Conservation (phyloP, 2,797 vertebrate species). For the Halcyon badia region DNA sequence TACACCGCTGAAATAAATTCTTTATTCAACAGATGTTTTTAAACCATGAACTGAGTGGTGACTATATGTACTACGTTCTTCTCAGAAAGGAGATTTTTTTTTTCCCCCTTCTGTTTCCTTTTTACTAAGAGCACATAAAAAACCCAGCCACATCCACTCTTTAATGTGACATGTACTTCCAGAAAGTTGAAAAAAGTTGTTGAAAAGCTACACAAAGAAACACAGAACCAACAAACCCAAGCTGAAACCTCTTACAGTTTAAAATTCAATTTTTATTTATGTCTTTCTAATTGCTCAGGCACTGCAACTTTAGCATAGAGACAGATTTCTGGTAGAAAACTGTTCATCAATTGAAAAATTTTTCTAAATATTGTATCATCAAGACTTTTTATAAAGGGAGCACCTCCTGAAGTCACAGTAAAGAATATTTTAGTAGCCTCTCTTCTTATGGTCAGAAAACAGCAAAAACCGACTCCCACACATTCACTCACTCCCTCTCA, state of each 20-base stretch:
- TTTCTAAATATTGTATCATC: slow-evolving; percentile 1
- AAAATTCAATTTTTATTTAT: slow-evolving; percentile 32
- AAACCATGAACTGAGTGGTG: background rate
- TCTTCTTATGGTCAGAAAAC: background rate
- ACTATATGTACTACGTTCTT: slow-evolving; percentile 7
- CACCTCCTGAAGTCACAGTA: background rate
- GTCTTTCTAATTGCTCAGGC: slow-evolving; percentile 26
- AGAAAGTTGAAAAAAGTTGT: background rate
- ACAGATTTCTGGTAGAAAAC: background rate
- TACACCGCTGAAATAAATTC: slow-evolving; percentile 24
- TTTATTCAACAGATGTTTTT: slow-evolving; percentile 54
- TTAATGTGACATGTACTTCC: background rate
- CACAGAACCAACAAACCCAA: background rate
- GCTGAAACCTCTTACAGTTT: background rate
- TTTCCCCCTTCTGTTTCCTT: background rate
- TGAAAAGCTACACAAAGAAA: background rate
- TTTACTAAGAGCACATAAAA: background rate
- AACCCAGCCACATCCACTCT: background rate
- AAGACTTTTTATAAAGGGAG: background rate
- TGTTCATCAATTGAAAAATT: background rate
- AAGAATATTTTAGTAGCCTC: background rate
- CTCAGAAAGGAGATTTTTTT: background rate
- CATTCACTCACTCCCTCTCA: background rate
- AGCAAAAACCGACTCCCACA: background rate
- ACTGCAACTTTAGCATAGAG: background rate